These are phyloP conservation scores for Drosophila persimilis DNA, from an alignment of 1,140 invertebrate species.

Conservation along the genomic window DNA sequence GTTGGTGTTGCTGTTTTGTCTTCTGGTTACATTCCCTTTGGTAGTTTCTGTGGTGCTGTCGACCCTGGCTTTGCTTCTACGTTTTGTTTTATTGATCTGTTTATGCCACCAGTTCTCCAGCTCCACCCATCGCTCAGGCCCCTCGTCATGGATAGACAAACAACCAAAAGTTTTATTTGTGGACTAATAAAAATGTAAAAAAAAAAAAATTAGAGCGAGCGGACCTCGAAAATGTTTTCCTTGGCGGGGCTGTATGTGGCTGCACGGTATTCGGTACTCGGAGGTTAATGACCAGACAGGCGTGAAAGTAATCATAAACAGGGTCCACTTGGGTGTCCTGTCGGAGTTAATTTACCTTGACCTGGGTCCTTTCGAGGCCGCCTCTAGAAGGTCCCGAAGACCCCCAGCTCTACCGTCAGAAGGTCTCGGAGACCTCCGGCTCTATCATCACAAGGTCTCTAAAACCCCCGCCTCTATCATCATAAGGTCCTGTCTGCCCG, in stretches of 20 bases:
- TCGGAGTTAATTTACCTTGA: slow-evolving; percentile 41
- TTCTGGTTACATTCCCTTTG: slow-evolving; percentile 26
- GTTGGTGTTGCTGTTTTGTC: slow-evolving; percentile 28
- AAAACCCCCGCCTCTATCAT: too few species aligned
- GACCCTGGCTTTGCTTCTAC: slow-evolving; percentile 32
- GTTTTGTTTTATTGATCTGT: slow-evolving; percentile 72
- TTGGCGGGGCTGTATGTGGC: not conserved
- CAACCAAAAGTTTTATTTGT: slow-evolving; percentile 49
- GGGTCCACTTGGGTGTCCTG: slow-evolving; percentile 15
- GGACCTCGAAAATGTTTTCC: slow-evolving; percentile 19
- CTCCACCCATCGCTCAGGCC: not conserved
- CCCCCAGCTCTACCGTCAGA: not conserved
- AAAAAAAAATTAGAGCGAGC: slow-evolving; percentile 11
- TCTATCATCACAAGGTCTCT: too few species aligned
- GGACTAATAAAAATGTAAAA: slow-evolving; percentile 50
- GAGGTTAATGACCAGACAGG: slow-evolving; percentile 59
- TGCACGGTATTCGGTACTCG: slow-evolving; percentile 19
- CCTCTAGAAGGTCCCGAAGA: too few species aligned
- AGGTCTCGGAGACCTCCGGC: not conserved
- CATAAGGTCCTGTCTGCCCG: too few species aligned
- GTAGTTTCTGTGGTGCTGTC: slow-evolving; percentile 49
- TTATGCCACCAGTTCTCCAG: slow-evolving; percentile 43
- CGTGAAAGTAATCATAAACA: slow-evolving; percentile 73
- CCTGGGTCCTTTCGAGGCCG: slow-evolving; percentile 3
- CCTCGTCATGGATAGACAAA: slow-evolving; percentile 43